Percentiles rank a stretch among this genome's conserved stretches.
Conservation (phyloP, 2,888 invertebrate genomes). For the Xylota sylvarum region DNA sequence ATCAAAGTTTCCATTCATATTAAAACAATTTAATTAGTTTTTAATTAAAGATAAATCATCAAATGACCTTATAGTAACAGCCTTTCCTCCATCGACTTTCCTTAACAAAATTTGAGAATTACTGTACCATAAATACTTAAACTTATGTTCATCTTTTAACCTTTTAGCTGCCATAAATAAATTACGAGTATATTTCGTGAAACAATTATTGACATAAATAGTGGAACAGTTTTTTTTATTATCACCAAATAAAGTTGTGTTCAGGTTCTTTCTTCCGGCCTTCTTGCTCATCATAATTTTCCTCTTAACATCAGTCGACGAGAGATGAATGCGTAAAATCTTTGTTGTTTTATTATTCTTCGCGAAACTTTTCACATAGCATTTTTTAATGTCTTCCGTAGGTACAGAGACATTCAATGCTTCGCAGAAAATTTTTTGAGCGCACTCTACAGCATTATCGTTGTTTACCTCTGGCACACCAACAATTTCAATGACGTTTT, state of each 20-base stretch:
- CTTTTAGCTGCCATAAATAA: constrained; percentile 28
- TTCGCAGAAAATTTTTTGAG: constrained; percentile 8
- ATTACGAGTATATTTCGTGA: too few relatives aligned
- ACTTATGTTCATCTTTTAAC: constrained; percentile 10
- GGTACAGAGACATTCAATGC: too few relatives aligned
- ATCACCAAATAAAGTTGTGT: neutral
- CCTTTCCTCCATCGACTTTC: constrained; percentile 12
- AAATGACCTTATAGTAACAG: too few relatives aligned
- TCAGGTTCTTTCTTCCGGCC: too few relatives aligned
- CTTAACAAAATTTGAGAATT: too few relatives aligned
- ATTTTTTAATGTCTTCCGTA: constrained; percentile 2
- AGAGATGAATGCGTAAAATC: neutral
- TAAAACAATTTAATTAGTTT: too few relatives aligned
- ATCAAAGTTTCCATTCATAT: too few relatives aligned
- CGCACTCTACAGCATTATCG: constrained; percentile 4
- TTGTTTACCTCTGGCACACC: constrained; percentile 18
- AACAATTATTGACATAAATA: neutral
- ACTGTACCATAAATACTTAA: constrained; percentile 27
- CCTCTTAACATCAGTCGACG: neutral
- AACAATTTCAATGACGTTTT: too few relatives aligned
- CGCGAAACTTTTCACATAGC: neutral
- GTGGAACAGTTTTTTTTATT: neutral
- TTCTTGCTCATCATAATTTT: constrained; percentile 8
- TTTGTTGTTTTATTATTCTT: neutral
- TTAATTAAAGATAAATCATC: too few relatives aligned